phyloP scores from a whole-genome alignment of 2,113 vertebrate genomes.

The Myodes glareolus region DNA sequence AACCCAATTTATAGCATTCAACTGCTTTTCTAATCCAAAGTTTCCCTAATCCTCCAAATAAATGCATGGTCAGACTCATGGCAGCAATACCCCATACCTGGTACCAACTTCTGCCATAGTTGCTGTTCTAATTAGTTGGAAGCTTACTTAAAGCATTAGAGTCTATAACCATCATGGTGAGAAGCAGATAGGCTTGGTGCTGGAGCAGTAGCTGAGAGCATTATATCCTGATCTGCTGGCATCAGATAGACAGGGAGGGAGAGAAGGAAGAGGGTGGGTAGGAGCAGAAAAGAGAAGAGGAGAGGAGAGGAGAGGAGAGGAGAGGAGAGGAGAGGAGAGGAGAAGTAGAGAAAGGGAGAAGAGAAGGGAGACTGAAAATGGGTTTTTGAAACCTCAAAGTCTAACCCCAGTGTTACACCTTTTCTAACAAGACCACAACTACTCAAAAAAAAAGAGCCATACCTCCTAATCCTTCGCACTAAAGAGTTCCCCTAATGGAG shows the following conservation, averaged over 20 bases:
- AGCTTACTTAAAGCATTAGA: background rate
- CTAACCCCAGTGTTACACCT: background rate
- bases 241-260: background rate
- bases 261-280: too few species aligned
- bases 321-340: accelerated
- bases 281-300: too few species aligned
- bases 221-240: background rate
- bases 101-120: background rate
- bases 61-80: background rate
- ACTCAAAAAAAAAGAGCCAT: background rate
- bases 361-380: background rate
- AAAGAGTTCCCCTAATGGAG: background rate
- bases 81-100: background rate
- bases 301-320: too few species aligned
- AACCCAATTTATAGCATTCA: background rate
- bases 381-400: background rate
- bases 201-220: background rate
- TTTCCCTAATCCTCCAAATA: background rate
- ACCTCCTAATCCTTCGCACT: background rate
- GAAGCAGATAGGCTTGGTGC: background rate
- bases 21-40: background rate
- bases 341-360: accelerated
- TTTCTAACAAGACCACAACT: background rate
- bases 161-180: background rate
- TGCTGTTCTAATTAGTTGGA: background rate